phyloP scores from a whole-genome alignment of 2,797 vertebrate species.

The Rhincodon typus region DNA sequence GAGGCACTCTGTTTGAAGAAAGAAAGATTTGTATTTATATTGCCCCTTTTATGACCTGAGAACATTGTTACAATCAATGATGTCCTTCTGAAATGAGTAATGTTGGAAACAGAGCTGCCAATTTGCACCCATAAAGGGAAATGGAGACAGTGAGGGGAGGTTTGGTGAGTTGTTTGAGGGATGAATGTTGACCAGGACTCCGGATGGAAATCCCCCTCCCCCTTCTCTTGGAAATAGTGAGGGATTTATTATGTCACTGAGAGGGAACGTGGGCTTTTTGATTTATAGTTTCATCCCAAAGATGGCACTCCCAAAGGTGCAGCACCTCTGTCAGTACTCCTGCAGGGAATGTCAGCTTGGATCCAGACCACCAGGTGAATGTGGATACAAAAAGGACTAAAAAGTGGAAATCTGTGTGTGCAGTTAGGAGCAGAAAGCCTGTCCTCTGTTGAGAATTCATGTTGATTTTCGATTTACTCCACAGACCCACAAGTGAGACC shows the following conservation, averaged over 20 bases:
- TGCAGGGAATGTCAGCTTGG: too few relatives aligned
- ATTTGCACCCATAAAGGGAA: background rate
- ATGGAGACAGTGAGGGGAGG: too few relatives aligned
- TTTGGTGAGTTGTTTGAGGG: background rate
- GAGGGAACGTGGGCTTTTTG: background rate
- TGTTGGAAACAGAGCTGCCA: background rate
- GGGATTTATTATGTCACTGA: background rate
- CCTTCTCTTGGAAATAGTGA: background rate
- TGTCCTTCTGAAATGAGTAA: background rate
- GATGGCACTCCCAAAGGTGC: background rate
- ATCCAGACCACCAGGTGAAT: background rate
- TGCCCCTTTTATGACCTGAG: background rate
- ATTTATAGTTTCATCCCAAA: background rate
- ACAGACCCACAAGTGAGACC: conserved; percentile 82
- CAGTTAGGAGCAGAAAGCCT: background rate
- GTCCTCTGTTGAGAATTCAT: background rate
- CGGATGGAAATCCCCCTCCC: background rate
- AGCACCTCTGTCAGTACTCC: background rate
- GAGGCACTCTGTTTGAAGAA: background rate
- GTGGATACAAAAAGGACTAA: background rate
- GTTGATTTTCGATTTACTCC: conserved; percentile 35
- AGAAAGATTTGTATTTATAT: background rate
- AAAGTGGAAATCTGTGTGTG: background rate
- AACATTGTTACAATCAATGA: background rate
- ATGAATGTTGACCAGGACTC: background rate